phyloP scores from a whole-genome alignment of 2,797 vertebrate genomes.

The Hemibagrus guttatus region DNA sequence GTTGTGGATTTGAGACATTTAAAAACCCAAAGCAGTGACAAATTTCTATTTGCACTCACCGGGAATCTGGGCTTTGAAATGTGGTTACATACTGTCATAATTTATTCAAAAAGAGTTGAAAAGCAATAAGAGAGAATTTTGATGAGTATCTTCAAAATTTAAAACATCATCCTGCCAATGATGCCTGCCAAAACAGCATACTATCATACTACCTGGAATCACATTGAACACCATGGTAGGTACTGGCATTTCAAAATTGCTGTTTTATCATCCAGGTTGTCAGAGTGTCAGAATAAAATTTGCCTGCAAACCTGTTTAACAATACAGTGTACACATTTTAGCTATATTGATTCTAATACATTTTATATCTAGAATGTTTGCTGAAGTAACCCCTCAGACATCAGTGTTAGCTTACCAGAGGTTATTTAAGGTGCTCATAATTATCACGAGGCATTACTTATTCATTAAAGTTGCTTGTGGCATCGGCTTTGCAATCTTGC shows the following conservation, averaged over 20 bases:
- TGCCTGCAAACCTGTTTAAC: not conserved
- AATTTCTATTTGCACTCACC: not conserved
- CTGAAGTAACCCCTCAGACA: constrained; percentile 20
- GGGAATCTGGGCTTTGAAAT: not conserved
- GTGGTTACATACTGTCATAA: not conserved
- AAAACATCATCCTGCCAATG: not conserved
- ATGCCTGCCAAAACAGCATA: not conserved
- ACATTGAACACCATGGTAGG: not conserved
- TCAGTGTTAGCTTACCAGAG: constrained; percentile 27
- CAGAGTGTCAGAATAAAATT: not conserved
- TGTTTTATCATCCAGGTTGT: not conserved
- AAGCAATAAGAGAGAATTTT: not conserved
- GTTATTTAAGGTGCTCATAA: constrained; percentile 50
- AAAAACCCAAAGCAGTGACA: not conserved
- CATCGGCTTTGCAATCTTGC: constrained; percentile 39
- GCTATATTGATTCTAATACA: not conserved
- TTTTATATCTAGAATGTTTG: constrained; percentile 18
- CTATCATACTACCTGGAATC: not conserved
- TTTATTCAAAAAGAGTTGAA: not conserved
- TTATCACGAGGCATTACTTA: constrained; percentile 52
- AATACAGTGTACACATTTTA: not conserved
- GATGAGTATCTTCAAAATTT: not conserved
- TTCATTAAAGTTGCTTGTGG: constrained; percentile 53
- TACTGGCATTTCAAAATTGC: not conserved
- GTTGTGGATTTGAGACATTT: not conserved